phyloP scores from a whole-genome alignment of 2,113 vertebrate species.

The Ptychochromis oligacanthus region DNA sequence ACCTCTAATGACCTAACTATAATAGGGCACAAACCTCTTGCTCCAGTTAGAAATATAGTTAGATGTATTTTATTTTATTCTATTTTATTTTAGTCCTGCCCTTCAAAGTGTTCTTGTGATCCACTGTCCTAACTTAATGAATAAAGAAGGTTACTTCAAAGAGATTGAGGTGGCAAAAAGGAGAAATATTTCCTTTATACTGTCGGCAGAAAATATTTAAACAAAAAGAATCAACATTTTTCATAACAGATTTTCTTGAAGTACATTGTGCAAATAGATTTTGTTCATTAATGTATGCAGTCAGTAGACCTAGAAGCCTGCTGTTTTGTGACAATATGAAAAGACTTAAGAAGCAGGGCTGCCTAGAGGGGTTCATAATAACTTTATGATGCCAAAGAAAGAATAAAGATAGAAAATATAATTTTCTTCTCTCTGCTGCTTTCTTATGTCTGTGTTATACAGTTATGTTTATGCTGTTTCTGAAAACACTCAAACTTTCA shows the following conservation, averaged over 20 bases:
- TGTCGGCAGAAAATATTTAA: background rate
- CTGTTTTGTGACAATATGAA: background rate
- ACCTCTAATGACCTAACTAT: background rate
- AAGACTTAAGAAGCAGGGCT: background rate
- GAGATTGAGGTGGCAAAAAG: background rate
- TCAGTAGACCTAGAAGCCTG: background rate
- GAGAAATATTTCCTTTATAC: background rate
- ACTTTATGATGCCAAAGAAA: background rate
- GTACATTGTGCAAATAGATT: background rate
- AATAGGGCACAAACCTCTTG: background rate
- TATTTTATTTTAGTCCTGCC: background rate
- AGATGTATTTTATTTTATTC: background rate
- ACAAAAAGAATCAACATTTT: background rate
- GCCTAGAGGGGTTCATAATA: background rate
- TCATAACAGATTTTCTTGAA: background rate
- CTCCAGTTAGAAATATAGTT: constrained; percentile 1
- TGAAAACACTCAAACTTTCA: background rate
- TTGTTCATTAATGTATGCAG: background rate
- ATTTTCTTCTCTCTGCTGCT: background rate
- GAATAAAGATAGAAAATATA: background rate
- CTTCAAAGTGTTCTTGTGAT: background rate
- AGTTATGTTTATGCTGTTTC: background rate
- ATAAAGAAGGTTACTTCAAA: background rate
- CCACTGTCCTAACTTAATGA: background rate
- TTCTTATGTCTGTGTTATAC: background rate